A percentile compares a stretch with the other conserved stretches of the same genome.
Evolutionary conservation across 2,113 vertebrate genomes (phyloP).

Genomic region (Hippocampus mohnikei): DNA sequence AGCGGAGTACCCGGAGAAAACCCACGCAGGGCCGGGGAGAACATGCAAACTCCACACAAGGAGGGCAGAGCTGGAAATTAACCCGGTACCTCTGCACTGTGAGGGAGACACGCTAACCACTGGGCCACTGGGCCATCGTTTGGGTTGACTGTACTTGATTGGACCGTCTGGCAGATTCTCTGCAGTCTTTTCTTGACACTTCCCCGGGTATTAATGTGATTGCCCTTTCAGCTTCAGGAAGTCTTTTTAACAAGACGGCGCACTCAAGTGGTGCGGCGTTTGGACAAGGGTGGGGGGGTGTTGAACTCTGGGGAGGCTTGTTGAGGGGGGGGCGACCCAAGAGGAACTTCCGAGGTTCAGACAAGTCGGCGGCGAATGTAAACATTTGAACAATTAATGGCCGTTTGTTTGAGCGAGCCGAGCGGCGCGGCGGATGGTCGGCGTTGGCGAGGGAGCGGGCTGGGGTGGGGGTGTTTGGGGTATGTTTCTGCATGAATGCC

Average conservation of each 20-base stretch:
- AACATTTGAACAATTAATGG: constrained; percentile 58
- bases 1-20: too few species aligned
- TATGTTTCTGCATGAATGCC: constrained; percentile 56
- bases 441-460: constrained; percentile 13
- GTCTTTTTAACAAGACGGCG: constrained; percentile 75
- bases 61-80: too few species aligned
- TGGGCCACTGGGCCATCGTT: not conserved
- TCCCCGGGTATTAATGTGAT: constrained; percentile 63
- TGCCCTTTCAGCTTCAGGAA: constrained; percentile 74
- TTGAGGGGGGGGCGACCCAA: constrained; percentile 2
- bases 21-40: too few species aligned
- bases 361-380: constrained; percentile 53
- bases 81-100: too few species aligned
- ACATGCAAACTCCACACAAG: too few species aligned
- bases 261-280: constrained; percentile 40
- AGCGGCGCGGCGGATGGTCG: constrained; percentile 8
- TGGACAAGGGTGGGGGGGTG: constrained; percentile 10
- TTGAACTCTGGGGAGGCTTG: constrained; percentile 10
- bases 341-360: constrained; percentile 45
- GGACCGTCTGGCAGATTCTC: constrained; percentile 50
- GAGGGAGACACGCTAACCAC: too few species aligned
- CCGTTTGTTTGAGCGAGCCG: constrained; percentile 40
- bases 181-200: constrained; percentile 55
- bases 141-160: constrained; percentile 30
- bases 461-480: constrained; percentile 32